Base-by-base conservation (phyloP, 2,797 vertebrate species). In the Vultur gryphus region DNA sequence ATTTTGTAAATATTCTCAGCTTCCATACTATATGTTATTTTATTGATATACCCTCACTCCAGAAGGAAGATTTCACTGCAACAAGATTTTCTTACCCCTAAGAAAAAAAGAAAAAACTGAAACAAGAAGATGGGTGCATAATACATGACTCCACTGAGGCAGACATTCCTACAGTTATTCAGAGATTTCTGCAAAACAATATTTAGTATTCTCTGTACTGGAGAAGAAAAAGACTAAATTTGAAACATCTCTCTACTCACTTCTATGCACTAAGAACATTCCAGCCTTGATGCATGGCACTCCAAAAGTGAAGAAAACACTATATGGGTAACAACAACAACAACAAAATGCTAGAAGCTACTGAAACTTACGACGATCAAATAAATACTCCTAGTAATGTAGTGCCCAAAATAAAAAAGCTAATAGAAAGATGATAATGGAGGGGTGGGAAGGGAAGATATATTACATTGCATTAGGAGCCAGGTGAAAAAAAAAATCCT, bases 171-270 rank as follows among this genome's bases (percentile, higher is more conserved):
- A 72, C 65, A 85, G 87, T 93, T 94, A 94, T 81, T 96, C 86
- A 87, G 73, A 93, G 51, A 46, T 61, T 96, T 91, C 93, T 95
- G 88, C 82, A 92, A 91, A 96, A 94, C 79, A 96, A 58, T 92
- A 95, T 97, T 94, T 94, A 58, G 2, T 92, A 97, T 96, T 97
- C 95, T 96, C 72, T 86, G 31, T 93, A 88, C 52, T 89, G 37
- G n/a, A 92, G 54, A 93, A 85, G 67, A 88, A 93, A 95, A 92
- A 93, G 90, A 86, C 54, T 62, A 72, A 78, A 85, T 85, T 71
- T 84, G 69, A 94, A 95, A 93, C 54, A 44, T 77, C 67, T 87
- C 73, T 80, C 52, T 92, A 16, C 31, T 55, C 59, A 72, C 21
- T 95, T 59, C 29, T 66, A 7, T 59, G 35, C 57, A 86, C 61